Base-by-base conservation (phyloP, 2,113 vertebrate genomes). In the Lepisosteus oculatus region DNA sequence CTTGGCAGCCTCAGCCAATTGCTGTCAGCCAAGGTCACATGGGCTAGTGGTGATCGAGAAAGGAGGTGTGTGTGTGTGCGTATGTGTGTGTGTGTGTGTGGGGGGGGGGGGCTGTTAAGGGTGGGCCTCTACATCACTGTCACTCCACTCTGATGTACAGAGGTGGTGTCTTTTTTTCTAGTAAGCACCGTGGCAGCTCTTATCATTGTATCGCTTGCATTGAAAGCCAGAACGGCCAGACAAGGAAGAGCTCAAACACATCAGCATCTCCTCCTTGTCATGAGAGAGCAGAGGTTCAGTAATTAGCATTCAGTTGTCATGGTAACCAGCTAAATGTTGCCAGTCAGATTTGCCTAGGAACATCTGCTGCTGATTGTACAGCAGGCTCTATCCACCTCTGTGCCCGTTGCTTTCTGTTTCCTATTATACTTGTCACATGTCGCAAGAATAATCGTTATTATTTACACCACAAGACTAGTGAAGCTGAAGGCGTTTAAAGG, bases 311-410 rank as follows among this genome's bases (percentile, higher is more conserved):
- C 81, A 85, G 95, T 99, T 92, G 86, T 93, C 92, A 99, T 98
- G 94, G 96, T 95, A 98, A 99, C 97, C 92, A 93, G 92, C 92
- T 87, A 94, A 95, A 93, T 93, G 93, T 93, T 92, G 93, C 79
- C 86, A 90, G 91, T 89, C 91, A 89, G 91, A 93, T 91, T 90
- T 89, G 85, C 90, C 90, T 84, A 81, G 89, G 93, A 95, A 94
- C 93, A 94, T 93, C 93, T 93, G 92, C 90, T 91, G 87, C 88
- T 89, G 64, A 64, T 54, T 47, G 51, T 42, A 42, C 64, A 41
- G 65, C 14, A 66, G 63, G 61, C 54, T 12, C 62, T 68, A 6
- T 64, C 43, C 29, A 68, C 66, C 43, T 70, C 65, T 63, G 57
- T 43, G 47, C 68, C 45, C 44, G 0, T 72, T 13, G 41, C 4